Conservation (phyloP, 2,888 invertebrate species). For the Dichetophora obliterata region DNA sequence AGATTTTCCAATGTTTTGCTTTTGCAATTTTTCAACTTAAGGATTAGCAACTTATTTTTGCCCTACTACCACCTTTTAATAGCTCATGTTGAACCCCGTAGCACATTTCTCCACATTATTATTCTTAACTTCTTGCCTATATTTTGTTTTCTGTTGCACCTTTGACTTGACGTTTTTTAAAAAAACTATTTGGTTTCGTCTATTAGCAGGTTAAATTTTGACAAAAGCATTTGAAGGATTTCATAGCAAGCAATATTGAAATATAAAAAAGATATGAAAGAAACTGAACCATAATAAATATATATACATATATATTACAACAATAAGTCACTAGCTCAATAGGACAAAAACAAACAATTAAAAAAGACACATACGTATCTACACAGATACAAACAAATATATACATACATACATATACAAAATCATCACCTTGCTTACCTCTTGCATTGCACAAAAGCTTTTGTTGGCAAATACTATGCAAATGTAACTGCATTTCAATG, state of each 20-base stretch:
- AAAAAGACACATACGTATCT: background rate
- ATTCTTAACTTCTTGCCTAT: too few species aligned
- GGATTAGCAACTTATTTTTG: too few species aligned
- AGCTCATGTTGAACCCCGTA: too few species aligned
- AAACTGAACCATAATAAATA: constrained; percentile 3
- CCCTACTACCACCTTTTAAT: too few species aligned
- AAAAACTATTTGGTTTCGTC: background rate
- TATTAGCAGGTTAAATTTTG: background rate
- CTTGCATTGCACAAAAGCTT: constrained; percentile 65
- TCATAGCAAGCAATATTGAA: background rate
- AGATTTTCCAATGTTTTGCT: background rate
- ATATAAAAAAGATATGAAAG: background rate
- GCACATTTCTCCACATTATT: too few species aligned
- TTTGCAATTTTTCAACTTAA: too few species aligned
- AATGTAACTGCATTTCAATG: constrained; percentile 58
- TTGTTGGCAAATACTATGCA: constrained; percentile 65
- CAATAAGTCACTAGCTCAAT: constrained; percentile 15
- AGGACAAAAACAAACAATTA: background rate
- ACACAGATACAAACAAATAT: background rate
- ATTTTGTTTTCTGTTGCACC: too few species aligned
- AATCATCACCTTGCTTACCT: constrained; percentile 57
- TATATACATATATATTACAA: background rate
- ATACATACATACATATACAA: constrained; percentile 5
- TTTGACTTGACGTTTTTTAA: too few species aligned
- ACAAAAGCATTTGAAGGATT: too few species aligned